Conservation (phyloP, 2,888 invertebrate species). For the Drosophila cracens region DNA sequence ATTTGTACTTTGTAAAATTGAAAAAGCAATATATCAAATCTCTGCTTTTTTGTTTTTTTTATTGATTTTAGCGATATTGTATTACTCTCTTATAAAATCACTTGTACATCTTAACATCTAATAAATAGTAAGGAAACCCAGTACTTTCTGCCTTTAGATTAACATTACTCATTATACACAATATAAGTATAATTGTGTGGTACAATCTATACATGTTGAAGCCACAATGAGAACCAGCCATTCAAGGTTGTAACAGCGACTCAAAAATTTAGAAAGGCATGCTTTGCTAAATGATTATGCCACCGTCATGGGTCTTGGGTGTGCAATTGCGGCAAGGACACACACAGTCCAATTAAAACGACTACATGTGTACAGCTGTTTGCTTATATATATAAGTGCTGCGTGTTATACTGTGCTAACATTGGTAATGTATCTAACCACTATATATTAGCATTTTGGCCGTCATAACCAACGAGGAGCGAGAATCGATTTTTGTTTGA, state of each 20-base stretch:
- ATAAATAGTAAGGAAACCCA: neutral
- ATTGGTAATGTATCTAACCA: neutral
- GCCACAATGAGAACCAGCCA: constrained; percentile 25
- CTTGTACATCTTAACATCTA: neutral
- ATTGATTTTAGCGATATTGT: neutral
- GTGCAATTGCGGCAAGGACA: constrained; percentile 49
- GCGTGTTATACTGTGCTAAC: neutral
- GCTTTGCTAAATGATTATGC: constrained; percentile 49
- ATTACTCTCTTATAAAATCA: neutral
- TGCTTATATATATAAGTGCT: neutral
- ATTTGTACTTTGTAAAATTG: neutral
- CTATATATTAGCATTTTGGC: neutral
- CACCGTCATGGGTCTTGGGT: constrained; percentile 50
- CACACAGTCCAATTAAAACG: constrained; percentile 29
- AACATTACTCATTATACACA: neutral
- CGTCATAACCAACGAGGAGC: neutral
- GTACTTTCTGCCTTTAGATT: neutral
- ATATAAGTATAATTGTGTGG: constrained; percentile 4
- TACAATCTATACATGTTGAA: constrained; percentile 14
- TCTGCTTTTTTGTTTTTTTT: neutral
- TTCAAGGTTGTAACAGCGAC: constrained; percentile 54
- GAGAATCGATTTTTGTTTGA: constrained; percentile 5
- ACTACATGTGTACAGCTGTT: neutral
- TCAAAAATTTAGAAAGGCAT: constrained; percentile 65
- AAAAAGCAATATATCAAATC: neutral